These are phyloP conservation scores for Myiotriccus ornatus DNA, from an alignment of 2,797 vertebrate species.

Conservation along the genomic window DNA sequence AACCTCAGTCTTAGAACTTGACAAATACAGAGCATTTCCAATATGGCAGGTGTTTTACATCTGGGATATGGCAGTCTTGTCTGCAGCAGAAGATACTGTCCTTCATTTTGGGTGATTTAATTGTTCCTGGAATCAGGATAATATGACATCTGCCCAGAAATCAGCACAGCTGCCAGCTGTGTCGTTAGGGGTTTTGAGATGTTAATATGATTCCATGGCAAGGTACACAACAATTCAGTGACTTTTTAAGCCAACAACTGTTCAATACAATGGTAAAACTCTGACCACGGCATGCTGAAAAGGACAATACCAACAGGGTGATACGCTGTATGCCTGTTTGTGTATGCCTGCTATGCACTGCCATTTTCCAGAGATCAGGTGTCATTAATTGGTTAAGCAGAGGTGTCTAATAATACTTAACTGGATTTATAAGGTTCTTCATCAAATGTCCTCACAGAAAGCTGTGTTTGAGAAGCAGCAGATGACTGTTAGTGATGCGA, in stretches of 20 bases:
- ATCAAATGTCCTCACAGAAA: background rate
- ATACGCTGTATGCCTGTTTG: background rate
- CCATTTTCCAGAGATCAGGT: background rate
- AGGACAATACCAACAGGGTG: background rate
- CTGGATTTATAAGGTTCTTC: background rate
- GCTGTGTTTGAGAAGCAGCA: background rate
- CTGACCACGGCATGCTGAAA: background rate
- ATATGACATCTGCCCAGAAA: background rate
- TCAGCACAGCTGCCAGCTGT: background rate
- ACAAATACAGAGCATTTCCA: background rate
- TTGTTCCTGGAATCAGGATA: background rate
- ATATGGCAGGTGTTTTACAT: background rate
- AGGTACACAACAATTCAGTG: background rate
- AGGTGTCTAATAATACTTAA: background rate
- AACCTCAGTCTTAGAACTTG: background rate
- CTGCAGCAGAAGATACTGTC: background rate
- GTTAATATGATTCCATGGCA: background rate
- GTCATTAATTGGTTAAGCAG: background rate
- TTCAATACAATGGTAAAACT: background rate
- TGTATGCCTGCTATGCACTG: background rate
- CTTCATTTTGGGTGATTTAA: background rate
- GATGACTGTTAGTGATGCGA: background rate
- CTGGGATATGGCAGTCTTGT: background rate
- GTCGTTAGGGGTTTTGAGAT: background rate
- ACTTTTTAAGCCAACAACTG: constrained; percentile 14